Percentiles rank a stretch among this genome's conserved stretches.
phyloP scores from a whole-genome alignment of 2,797 vertebrate species.

The Xenopus petersii region DNA sequence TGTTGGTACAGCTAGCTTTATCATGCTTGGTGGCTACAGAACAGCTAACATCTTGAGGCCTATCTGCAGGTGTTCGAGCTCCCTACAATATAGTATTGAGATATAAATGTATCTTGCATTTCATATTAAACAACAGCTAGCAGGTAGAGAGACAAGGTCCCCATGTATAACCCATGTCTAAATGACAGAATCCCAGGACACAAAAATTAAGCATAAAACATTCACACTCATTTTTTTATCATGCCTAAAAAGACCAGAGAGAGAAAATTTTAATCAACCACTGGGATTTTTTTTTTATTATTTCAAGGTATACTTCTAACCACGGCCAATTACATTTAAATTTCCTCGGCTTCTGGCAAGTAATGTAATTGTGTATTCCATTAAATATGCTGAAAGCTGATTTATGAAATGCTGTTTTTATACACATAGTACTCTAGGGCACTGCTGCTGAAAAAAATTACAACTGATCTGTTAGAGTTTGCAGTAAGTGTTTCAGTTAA shows the following conservation, averaged over 20 bases:
- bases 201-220: background rate
- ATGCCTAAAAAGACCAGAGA: conserved; percentile 7
- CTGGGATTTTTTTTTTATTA: conserved; percentile 61
- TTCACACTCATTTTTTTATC: background rate
- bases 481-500: conserved; percentile 38
- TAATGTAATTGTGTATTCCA: conserved; percentile 53
- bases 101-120: too few relatives aligned
- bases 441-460: conserved; percentile 13
- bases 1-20: too few relatives aligned
- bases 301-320: conserved; percentile 57
- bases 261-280: conserved; percentile 47
- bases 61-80: too few relatives aligned
- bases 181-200: background rate
- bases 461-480: conserved; percentile 2
- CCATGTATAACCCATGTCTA: background rate
- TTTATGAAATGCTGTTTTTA: conserved; percentile 39
- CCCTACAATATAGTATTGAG: too few relatives aligned
- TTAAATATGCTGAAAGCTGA: conserved; percentile 47
- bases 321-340: conserved; percentile 63
- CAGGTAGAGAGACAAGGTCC: too few relatives aligned
- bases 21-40: too few relatives aligned
- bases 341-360: conserved; percentile 59
- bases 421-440: conserved; percentile 38
- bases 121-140: too few relatives aligned
- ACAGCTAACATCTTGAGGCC: too few relatives aligned